Evolutionary conservation across 2,888 invertebrate species (phyloP).

Genomic region (Scaptomyza reducta): DNA sequence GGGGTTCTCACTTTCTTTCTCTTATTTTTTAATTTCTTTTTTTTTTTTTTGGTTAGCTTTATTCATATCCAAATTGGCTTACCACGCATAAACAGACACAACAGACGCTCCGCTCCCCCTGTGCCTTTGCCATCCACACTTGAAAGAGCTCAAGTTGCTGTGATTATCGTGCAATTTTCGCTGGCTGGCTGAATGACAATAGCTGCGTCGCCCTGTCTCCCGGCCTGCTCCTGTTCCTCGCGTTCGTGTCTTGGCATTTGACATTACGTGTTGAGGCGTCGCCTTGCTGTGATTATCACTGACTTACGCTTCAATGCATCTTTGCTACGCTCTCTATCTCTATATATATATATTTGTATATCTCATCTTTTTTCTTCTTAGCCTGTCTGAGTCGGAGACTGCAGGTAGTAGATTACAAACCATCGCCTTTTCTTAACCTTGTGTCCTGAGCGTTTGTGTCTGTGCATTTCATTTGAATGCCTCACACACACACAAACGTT

Average conservation of each 20-base stretch:
- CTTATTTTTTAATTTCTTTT: slow-evolving; percentile 53
- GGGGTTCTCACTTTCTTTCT: slow-evolving; percentile 18
- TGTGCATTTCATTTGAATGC: slow-evolving; percentile 75
- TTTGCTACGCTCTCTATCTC: not conserved
- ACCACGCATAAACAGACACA: slow-evolving; percentile 72
- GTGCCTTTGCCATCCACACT: slow-evolving; percentile 51
- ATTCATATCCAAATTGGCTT: slow-evolving; percentile 77
- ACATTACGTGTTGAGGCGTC: slow-evolving; percentile 77
- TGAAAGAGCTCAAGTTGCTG: slow-evolving; percentile 74
- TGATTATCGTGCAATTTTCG: slow-evolving; percentile 78
- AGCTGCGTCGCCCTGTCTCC: slow-evolving; percentile 27
- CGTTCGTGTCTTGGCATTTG: slow-evolving; percentile 69
- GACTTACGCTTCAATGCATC: slow-evolving; percentile 78
- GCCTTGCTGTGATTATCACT: slow-evolving; percentile 75
- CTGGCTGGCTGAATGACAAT: slow-evolving; percentile 62
- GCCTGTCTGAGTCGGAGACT: slow-evolving; percentile 18
- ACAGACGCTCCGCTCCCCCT: not conserved
- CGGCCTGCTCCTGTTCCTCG: slow-evolving; percentile 20
- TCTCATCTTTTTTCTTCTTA: slow-evolving; percentile 11
- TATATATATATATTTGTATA: too few relatives aligned
- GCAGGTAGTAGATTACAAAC: slow-evolving; percentile 61
- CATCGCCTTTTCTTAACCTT: slow-evolving; percentile 51
- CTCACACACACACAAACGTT: slow-evolving; percentile 15
- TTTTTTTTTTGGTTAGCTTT: slow-evolving; percentile 61
- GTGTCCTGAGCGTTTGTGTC: slow-evolving; percentile 43